A percentile compares a stretch with the other conserved stretches of the same genome.
phyloP scores from a whole-genome alignment of 2,888 invertebrate species.

The Orthonychiurus folsomi region DNA sequence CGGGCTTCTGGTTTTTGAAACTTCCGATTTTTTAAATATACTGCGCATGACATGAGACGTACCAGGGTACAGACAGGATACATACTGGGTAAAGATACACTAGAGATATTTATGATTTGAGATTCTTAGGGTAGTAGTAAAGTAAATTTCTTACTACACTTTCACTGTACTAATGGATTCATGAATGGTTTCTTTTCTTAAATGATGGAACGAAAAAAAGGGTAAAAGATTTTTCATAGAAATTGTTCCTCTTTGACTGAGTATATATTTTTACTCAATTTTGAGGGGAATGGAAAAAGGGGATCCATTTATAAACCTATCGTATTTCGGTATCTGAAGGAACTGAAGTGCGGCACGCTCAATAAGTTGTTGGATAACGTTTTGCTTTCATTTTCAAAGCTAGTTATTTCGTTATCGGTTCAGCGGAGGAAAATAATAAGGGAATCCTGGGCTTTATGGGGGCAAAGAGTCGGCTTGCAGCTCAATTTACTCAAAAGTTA shows the following conservation, averaged over 20 bases:
- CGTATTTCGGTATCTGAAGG: background rate
- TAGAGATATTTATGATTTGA: too few relatives aligned
- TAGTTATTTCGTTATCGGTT: constrained; percentile 1
- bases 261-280: too few relatives aligned
- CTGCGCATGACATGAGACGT: too few relatives aligned
- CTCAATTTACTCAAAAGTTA: too few relatives aligned
- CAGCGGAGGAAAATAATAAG: background rate
- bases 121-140: too few relatives aligned
- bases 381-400: background rate
- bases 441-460: too few relatives aligned
- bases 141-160: too few relatives aligned
- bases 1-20: background rate
- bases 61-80: too few relatives aligned
- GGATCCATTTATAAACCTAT: background rate
- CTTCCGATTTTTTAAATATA: too few relatives aligned
- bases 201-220: background rate
- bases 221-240: background rate
- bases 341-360: background rate
- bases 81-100: too few relatives aligned
- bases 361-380: background rate
- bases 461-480: too few relatives aligned
- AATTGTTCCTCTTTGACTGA: background rate
- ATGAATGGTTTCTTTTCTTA: background rate
- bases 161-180: background rate
- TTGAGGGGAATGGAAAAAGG: background rate